These are phyloP conservation scores for Eupithecia tripunctaria DNA, from an alignment of 2,888 invertebrate species.

Conservation along the genomic window DNA sequence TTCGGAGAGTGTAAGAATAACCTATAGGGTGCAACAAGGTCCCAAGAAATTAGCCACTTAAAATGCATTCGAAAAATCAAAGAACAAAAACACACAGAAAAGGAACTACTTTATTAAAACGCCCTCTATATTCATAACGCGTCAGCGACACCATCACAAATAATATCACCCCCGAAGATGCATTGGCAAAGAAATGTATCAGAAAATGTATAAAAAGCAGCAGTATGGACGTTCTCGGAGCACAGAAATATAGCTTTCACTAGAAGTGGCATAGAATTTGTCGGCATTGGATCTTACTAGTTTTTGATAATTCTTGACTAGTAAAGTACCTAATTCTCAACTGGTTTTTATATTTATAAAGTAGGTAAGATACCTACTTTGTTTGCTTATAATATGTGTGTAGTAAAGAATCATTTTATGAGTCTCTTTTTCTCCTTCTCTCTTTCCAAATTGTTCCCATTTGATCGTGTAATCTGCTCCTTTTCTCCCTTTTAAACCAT, in stretches of 20 bases:
- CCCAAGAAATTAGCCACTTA: conserved; percentile 25
- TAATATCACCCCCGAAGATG: conserved; percentile 83
- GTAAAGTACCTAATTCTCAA: too few relatives aligned
- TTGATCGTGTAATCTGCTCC: too few relatives aligned
- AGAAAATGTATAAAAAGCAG: conserved; percentile 82
- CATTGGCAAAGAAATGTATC: conserved; percentile 84
- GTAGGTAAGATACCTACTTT: too few relatives aligned
- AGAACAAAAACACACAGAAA: conserved; percentile 45
- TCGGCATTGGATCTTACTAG: not conserved
- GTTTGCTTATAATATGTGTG: too few relatives aligned
- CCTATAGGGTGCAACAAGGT: not conserved
- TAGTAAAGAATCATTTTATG: too few relatives aligned
- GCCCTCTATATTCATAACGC: conserved; percentile 84
- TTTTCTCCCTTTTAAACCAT: too few relatives aligned
- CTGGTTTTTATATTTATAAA: too few relatives aligned
- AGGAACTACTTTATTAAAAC: conserved; percentile 80
- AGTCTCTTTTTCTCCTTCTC: too few relatives aligned
- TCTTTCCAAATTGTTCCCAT: too few relatives aligned
- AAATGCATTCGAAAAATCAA: conserved; percentile 31
- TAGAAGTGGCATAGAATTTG: conserved; percentile 46
- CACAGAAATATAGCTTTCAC: conserved; percentile 30
- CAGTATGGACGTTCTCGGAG: conserved; percentile 46
- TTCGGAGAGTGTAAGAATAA: not conserved
- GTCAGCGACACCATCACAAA: conserved; percentile 80
- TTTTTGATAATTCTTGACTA: not conserved